These are phyloP conservation scores for Eremophila alpestris DNA, from an alignment of 2,797 vertebrate species.

Conservation along the genomic window DNA sequence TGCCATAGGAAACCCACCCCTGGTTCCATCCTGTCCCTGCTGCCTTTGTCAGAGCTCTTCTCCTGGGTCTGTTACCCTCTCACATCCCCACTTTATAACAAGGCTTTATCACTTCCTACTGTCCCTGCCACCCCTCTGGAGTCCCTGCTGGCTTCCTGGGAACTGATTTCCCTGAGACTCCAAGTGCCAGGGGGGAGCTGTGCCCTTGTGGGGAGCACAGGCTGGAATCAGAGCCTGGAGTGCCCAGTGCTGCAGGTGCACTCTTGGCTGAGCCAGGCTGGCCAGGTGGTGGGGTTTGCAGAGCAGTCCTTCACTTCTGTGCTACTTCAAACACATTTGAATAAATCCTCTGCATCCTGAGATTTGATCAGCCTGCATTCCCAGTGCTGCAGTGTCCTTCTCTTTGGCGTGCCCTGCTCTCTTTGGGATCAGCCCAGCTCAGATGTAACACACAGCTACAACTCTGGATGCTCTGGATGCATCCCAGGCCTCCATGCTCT, in stretches of 20 bases:
- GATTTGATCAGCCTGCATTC: slow-evolving; percentile 8
- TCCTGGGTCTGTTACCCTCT: not conserved
- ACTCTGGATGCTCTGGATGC: not conserved
- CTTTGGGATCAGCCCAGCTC: not conserved
- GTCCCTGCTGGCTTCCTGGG: not conserved
- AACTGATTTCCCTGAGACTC: not conserved
- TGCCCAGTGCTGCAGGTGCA: not conserved
- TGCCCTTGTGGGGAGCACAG: not conserved
- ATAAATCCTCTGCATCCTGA: slow-evolving; percentile 14
- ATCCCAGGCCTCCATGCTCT: not conserved
- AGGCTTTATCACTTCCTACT: not conserved
- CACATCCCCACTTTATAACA: not conserved
- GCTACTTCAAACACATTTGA: slow-evolving; percentile 31
- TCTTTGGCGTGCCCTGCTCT: not conserved
- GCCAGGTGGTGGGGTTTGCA: slow-evolving; percentile 34
- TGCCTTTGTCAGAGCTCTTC: not conserved
- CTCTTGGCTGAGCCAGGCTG: not conserved
- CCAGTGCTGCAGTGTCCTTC: slow-evolving; percentile 45
- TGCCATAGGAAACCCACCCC: not conserved
- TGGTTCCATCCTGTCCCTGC: not conserved
- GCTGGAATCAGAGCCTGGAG: not conserved
- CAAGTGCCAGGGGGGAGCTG: not conserved
- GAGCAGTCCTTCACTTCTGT: not conserved
- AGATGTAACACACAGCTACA: not conserved
- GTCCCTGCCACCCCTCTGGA: rapidly evolving